Evolutionary conservation across 64 coral and sea anemone species (phyloP).

Genomic region (Platygyra sinensis): DNA sequence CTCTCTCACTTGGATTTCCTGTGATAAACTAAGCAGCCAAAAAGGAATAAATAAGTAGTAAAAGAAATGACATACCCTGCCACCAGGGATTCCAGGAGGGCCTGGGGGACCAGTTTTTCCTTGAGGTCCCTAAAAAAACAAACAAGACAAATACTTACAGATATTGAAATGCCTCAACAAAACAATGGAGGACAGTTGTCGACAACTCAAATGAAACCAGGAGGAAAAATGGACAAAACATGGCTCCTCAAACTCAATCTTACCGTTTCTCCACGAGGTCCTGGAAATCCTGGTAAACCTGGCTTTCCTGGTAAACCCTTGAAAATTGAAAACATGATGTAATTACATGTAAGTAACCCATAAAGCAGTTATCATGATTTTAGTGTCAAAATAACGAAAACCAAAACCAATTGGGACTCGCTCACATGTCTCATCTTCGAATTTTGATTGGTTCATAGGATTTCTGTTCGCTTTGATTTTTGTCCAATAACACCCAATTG

Average conservation of each 20-base stretch:
- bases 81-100: constrained; percentile 60
- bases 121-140: constrained; percentile 53
- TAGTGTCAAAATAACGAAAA: too few species aligned
- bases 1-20: too few species aligned
- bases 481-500: too few species aligned
- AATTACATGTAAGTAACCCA: too few species aligned
- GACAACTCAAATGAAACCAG: not conserved
- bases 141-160: not conserved
- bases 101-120: constrained; percentile 62
- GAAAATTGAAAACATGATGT: not conserved
- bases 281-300: constrained; percentile 68
- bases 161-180: not conserved
- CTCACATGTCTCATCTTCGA: too few species aligned
- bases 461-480: too few species aligned
- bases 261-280: constrained; percentile 69
- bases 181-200: not conserved
- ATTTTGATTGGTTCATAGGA: too few species aligned
- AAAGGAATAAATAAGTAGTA: not conserved
- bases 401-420: too few species aligned
- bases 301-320: constrained; percentile 69
- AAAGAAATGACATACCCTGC: constrained; percentile 24
- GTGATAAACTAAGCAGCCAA: too few species aligned
- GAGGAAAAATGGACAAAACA: not conserved
- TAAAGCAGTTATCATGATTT: too few species aligned
- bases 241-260: not conserved